A percentile compares a stretch with the other conserved stretches of the same genome.
Evolutionary conservation across 2,888 invertebrate genomes (phyloP).

Genomic region (Diaphora mendica): DNA sequence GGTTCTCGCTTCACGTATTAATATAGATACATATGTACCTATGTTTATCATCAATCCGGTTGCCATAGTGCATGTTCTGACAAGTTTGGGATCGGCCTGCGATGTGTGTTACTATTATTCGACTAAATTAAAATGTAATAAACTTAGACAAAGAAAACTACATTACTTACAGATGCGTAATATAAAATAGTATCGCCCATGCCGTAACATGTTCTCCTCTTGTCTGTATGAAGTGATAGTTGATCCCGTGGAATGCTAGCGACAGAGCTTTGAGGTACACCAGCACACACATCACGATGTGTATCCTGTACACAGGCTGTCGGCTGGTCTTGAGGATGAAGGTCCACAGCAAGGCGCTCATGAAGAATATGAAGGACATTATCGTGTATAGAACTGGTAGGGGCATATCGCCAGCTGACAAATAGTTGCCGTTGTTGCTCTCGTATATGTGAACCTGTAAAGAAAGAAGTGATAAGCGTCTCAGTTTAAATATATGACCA

Average conservation of each 20-base stretch:
- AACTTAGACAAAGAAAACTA: slow-evolving; percentile 17
- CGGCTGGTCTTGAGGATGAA: slow-evolving; percentile 93
- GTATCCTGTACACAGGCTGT: slow-evolving; percentile 96
- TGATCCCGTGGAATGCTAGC: slow-evolving; percentile 97
- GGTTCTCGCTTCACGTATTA: too few relatives aligned
- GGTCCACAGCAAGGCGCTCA: slow-evolving; percentile 97
- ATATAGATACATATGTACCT: too few relatives aligned
- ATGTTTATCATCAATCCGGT: too few relatives aligned
- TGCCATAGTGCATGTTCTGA: background rate
- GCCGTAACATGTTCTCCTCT: slow-evolving; percentile 97
- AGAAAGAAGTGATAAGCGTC: background rate
- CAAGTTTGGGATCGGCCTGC: too few relatives aligned
- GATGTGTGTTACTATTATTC: too few relatives aligned
- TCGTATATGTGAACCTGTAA: slow-evolving; percentile 94
- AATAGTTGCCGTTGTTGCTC: slow-evolving; percentile 93
- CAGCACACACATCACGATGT: slow-evolving; percentile 97
- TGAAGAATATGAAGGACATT: slow-evolving; percentile 95
- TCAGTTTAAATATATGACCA: background rate
- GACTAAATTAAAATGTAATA: background rate
- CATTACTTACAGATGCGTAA: slow-evolving; percentile 96
- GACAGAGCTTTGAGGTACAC: slow-evolving; percentile 97
- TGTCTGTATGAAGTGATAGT: slow-evolving; percentile 97
- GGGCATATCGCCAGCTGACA: slow-evolving; percentile 99
- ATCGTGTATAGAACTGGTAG: slow-evolving; percentile 96
- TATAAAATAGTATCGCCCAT: slow-evolving; percentile 99